Base-by-base conservation (phyloP, 2,797 vertebrate genomes). In the Spinus pinus region DNA sequence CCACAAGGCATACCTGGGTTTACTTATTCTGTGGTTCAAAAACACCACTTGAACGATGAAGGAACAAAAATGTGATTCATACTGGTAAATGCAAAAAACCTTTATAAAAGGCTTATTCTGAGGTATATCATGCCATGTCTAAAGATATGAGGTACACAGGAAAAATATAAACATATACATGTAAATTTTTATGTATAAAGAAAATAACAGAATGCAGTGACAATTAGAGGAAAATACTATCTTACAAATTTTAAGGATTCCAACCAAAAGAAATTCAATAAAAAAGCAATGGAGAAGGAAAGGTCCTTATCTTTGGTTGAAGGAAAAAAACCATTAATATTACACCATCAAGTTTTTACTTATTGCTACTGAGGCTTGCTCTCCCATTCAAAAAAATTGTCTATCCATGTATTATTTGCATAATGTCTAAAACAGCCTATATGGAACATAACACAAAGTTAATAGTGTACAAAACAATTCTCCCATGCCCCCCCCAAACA, bases 101-200 rank as follows among this genome's bases (percentile, higher is more conserved):
- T 83, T 61, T 53, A 58, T n/a, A 79, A 94, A 94, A 81, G n/a
- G 8, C 30, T 88, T 81, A 73, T 82, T 90, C 51, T 91, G 44
- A 64, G n/a, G n/a, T 72, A 24, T 53, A 78, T 24, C 14, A 21
- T 9, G 24, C 31, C 46, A 31, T 8, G 6, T 39, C 60, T 54
- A 81, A 93, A 93, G 94, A 44, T 46, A 30, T 42, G 18, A 88
- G 8, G 16, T 62, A 17, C 15, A 57, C 22, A 58, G 25, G 54
- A 87, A 75, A 88, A 91, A 51, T 70, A 60, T 37, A 78, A 70
- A 67, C 10, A 53, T 21, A 64, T 24, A 79, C 1, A 14, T 16
- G 15, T 9, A 64, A 47, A 61, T 51, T 6, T 57, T 13, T 22
- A 53, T 25, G 28, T 31, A 23, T 50, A 51, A 46, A 71, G 33